Base-by-base conservation (phyloP, 1,140 invertebrate species). In the Conus betulinus region DNA sequence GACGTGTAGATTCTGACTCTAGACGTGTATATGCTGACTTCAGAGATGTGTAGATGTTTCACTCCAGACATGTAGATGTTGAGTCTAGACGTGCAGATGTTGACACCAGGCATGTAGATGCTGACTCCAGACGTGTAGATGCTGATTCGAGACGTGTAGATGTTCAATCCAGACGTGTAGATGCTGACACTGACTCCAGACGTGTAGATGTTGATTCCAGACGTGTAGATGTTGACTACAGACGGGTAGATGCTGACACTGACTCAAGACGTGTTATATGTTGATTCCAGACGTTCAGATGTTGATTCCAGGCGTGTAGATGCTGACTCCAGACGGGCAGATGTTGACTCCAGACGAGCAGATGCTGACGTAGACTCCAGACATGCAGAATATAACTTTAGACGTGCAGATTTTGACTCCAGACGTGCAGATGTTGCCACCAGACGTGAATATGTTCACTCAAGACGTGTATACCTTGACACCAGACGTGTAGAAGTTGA, bases 1-100 rank as follows among this genome's bases (percentile, higher is more conserved):
- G 84, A 85, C 84, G 57, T 83, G 39, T 57, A 83, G 53, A 63
- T 63, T 1, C 53, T 25, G n/a, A 57, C 83, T 84, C 53, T 0
- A 53, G 83, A 25, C 52, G 53, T 84, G 52, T 60, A 55, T 53
- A 57, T n/a, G 55, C 51, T 53, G 52, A 84, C 17, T 57, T 17
- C 82, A 25, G 7, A 13, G 82, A 84, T 53, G 52, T 84, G n/a
- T 53, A 20, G 83, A 5, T 84, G 83, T n/a, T 3, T n/a, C 15
- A 5, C 23, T 51, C 51, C 55, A 25, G n/a, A 51, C 83, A 53
- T 23, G 11, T 83, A 7, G 57, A 8, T 84, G 55, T 20, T 52
- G 57, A 63, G 0, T 57, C n/a, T 25, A 63, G 55, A 25, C 57
- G 82, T 15, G 82, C 5, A 10, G 27, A 53, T 63, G n/a, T 0